Conservation (phyloP, 2,888 invertebrate species). For the Drosophila nigritarsus region DNA sequence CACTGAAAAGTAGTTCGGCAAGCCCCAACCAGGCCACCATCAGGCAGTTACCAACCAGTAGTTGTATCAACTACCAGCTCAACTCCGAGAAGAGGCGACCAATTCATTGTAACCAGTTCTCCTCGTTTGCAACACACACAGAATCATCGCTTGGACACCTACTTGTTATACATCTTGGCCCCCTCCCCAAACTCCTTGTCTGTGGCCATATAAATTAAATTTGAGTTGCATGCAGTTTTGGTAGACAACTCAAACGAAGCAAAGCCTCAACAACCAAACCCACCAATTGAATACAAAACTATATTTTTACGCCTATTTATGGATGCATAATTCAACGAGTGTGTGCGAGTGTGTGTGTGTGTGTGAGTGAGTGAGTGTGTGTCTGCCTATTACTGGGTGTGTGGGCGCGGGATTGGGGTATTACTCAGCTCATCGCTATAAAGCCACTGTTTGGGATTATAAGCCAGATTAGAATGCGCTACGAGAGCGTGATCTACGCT, state of each 20-base stretch:
- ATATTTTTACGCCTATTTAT: slow-evolving; percentile 58
- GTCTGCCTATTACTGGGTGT: not conserved
- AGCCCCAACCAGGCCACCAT: slow-evolving; percentile 20
- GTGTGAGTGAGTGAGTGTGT: slow-evolving; percentile 2
- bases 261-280: slow-evolving; percentile 11
- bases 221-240: slow-evolving; percentile 38
- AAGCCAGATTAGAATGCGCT: slow-evolving; percentile 15
- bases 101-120: slow-evolving; percentile 39
- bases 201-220: slow-evolving; percentile 36
- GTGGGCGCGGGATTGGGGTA: not conserved
- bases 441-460: slow-evolving; percentile 11
- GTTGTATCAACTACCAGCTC: slow-evolving; percentile 3
- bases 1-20: slow-evolving; percentile 65
- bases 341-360: slow-evolving; percentile 12
- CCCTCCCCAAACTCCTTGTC: slow-evolving; percentile 3
- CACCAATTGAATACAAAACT: slow-evolving; percentile 52
- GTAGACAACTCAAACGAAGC: slow-evolving; percentile 3
- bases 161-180: slow-evolving; percentile 36
- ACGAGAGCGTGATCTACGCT: no score
- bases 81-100: slow-evolving; percentile 2
- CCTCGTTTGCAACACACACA: slow-evolving; percentile 4
- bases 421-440: slow-evolving; percentile 24
- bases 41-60: not conserved
- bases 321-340: slow-evolving; percentile 23
- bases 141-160: slow-evolving; percentile 46